These are phyloP conservation scores for Polylopha cassiicola DNA, from an alignment of 2,888 invertebrate genomes.

Conservation along the genomic window DNA sequence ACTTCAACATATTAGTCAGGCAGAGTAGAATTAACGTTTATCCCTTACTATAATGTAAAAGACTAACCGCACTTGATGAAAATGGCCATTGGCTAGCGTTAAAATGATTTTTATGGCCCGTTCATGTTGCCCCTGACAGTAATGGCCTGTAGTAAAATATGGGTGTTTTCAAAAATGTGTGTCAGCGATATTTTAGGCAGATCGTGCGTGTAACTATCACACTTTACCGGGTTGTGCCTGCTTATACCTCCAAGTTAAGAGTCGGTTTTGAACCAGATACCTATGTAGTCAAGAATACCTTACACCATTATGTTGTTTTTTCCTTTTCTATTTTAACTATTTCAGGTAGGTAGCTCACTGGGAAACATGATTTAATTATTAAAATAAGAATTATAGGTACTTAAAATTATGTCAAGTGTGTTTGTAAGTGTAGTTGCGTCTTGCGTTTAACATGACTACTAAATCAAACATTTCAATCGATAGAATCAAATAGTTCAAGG, in stretches of 20 bases:
- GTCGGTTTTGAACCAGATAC: no score
- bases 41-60: conserved; percentile 28
- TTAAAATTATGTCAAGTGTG: no score
- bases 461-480: background rate
- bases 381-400: no score
- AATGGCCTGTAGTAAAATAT: conserved; percentile 56
- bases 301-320: no score
- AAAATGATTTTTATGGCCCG: conserved; percentile 51
- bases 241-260: no score
- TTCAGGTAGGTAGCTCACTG: no score
- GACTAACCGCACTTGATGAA: conserved; percentile 46
- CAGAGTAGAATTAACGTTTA: no score
- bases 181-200: conserved; percentile 28
- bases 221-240: conserved; percentile 8
- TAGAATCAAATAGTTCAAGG: conserved; percentile 17
- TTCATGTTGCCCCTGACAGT: conserved; percentile 56
- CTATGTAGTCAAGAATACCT: no score
- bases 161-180: conserved; percentile 32
- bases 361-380: no score
- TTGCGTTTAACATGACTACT: background rate
- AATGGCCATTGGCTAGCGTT: conserved; percentile 45
- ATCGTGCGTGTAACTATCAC: conserved; percentile 11
- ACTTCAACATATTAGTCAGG: no score
- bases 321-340: no score
- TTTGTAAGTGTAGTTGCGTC: no score